Conservation (phyloP, 2,113 vertebrate species). For the Empidonax traillii region DNA sequence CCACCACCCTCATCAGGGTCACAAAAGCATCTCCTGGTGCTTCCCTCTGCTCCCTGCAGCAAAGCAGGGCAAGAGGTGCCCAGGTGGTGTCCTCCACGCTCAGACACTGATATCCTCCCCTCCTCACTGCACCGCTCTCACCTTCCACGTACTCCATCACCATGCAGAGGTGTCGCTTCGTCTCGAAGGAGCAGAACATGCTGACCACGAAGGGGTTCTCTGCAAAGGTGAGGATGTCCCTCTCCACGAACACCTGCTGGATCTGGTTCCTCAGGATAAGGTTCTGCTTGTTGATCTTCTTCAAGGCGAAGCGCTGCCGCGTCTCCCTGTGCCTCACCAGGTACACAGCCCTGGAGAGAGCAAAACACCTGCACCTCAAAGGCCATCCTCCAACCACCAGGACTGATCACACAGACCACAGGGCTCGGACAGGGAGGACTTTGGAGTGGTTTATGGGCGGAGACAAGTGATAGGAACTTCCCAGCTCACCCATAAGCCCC, state of each 20-base stretch:
- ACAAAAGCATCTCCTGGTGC: background rate
- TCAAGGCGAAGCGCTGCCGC: slow-evolving; percentile 94
- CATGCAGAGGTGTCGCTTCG: slow-evolving; percentile 94
- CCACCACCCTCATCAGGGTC: background rate
- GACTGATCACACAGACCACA: rapidly evolving
- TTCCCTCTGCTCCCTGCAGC: background rate
- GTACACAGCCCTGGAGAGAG: slow-evolving; percentile 84
- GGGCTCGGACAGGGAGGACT: background rate
- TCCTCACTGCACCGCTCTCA: slow-evolving; percentile 10
- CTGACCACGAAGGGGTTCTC: slow-evolving; percentile 98
- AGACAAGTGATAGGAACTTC: background rate
- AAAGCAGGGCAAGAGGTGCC: background rate
- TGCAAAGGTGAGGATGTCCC: slow-evolving; percentile 95
- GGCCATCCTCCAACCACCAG: background rate
- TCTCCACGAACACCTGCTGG: slow-evolving; percentile 97
- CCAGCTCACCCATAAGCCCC: slow-evolving; percentile 92
- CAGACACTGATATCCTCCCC: background rate
- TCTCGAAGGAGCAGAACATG: slow-evolving; percentile 99
- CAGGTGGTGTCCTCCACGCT: background rate
- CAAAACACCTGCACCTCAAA: rapidly evolving
- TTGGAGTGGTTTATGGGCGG: rapidly evolving
- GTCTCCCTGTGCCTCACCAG: slow-evolving; percentile 94
- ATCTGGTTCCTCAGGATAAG: slow-evolving; percentile 96
- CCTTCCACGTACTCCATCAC: slow-evolving; percentile 99
- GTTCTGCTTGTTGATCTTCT: slow-evolving; percentile 99